A percentile compares a stretch with the other conserved stretches of the same genome.
Evolutionary conservation across 2,888 invertebrate species (phyloP).

Genomic region (Acanthosepion esculentum): DNA sequence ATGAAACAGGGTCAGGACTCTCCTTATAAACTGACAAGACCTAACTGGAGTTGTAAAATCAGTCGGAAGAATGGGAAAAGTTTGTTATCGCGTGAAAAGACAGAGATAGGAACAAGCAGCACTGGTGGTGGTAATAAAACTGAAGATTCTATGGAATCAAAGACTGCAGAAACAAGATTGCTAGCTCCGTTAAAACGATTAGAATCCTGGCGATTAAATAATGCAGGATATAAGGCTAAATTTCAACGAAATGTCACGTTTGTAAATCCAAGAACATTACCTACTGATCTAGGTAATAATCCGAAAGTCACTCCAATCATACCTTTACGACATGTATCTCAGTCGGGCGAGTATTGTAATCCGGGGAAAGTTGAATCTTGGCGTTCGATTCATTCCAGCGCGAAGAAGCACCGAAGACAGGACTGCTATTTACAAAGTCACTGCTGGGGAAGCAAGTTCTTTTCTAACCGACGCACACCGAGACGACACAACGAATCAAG

Average conservation of each 20-base stretch:
- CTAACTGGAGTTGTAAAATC: not conserved
- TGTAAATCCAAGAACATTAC: not conserved
- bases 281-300: not conserved
- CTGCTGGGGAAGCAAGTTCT: conserved; percentile 16
- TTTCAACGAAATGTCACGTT: not conserved
- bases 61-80: not conserved
- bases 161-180: not conserved
- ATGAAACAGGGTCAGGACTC: not conserved
- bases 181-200: not conserved
- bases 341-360: not conserved
- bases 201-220: not conserved
- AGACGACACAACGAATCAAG: not conserved
- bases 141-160: not conserved
- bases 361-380: not conserved
- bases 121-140: not conserved
- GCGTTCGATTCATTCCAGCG: not conserved
- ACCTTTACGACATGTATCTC: not conserved
- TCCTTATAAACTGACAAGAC: not conserved
- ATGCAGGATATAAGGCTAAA: not conserved
- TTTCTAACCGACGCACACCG: not conserved
- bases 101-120: not conserved
- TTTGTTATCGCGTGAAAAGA: not conserved
- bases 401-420: not conserved
- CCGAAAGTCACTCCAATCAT: not conserved
- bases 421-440: not conserved